These are phyloP conservation scores for Opisthograptis luteolata DNA, from an alignment of 2,888 invertebrate genomes.

Conservation along the genomic window DNA sequence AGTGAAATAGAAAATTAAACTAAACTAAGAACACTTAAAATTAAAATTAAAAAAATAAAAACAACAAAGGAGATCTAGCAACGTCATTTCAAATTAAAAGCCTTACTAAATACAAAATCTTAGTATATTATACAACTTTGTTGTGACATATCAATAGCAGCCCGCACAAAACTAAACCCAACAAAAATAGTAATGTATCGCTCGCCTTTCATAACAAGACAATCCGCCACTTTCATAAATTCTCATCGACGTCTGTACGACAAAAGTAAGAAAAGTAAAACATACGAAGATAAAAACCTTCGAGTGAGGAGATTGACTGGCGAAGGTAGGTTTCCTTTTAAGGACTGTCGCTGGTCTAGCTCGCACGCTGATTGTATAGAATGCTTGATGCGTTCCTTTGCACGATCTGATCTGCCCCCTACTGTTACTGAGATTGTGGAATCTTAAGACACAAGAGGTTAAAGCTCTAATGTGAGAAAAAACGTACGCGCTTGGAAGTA, in stretches of 20 bases:
- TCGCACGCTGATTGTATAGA: slow-evolving; percentile 33
- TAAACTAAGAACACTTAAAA: too few species aligned
- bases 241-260: slow-evolving; percentile 12
- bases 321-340: slow-evolving; percentile 29
- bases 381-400: slow-evolving; percentile 29
- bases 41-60: too few species aligned
- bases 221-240: slow-evolving; percentile 20
- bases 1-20: too few species aligned
- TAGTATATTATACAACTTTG: neutral
- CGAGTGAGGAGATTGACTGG: slow-evolving; percentile 21
- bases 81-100: neutral
- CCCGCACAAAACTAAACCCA: neutral
- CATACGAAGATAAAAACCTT: slow-evolving; percentile 23
- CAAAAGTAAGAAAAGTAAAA: slow-evolving; percentile 17
- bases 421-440: slow-evolving; percentile 25
- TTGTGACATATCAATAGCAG: slow-evolving; percentile 5
- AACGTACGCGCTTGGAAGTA: too few species aligned
- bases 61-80: too few species aligned
- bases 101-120: too few species aligned
- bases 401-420: slow-evolving; percentile 32
- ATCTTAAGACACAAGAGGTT: slow-evolving; percentile 15
- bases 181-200: slow-evolving; percentile 7
- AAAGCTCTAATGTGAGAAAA: slow-evolving; percentile 23
- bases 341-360: slow-evolving; percentile 25
- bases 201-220: slow-evolving; percentile 10